phyloP scores from a whole-genome alignment of 2,113 vertebrate species.

The Colistium nudipinnis region DNA sequence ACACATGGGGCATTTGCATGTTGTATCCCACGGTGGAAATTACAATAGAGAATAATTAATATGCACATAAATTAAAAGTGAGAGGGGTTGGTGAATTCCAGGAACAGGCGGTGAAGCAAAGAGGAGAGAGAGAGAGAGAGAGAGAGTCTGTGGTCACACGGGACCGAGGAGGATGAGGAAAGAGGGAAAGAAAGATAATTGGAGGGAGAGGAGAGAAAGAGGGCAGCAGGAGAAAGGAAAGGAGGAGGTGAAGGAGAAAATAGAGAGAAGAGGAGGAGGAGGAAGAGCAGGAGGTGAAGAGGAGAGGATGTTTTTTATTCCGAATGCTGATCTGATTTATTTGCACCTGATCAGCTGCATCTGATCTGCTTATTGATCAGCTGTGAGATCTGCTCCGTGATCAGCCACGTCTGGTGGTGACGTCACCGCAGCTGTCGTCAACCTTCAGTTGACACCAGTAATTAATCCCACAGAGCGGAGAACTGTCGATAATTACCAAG shows the following conservation, averaged over 20 bases:
- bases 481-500: too few relatives aligned
- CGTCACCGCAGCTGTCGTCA: too few relatives aligned
- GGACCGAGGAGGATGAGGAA: neutral
- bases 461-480: too few relatives aligned
- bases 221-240: neutral
- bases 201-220: neutral
- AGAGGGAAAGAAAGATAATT: too few relatives aligned
- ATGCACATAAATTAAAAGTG: conserved; percentile 87
- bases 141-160: neutral
- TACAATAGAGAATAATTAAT: conserved; percentile 85
- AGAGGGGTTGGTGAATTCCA: conserved; percentile 77
- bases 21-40: conserved; percentile 84
- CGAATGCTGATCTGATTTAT: too few relatives aligned
- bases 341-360: too few relatives aligned
- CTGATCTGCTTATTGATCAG: too few relatives aligned
- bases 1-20: conserved; percentile 80
- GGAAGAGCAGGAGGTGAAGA: neutral
- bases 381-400: too few relatives aligned
- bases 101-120: conserved; percentile 76
- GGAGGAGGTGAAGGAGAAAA: neutral
- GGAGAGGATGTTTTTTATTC: too few relatives aligned
- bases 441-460: too few relatives aligned
- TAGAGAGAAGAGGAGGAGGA: neutral
- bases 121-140: neutral
- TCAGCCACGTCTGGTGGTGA: too few relatives aligned